Evolutionary conservation across 2,113 vertebrate species (phyloP).

Genomic region (Ginglymostoma cirratum): DNA sequence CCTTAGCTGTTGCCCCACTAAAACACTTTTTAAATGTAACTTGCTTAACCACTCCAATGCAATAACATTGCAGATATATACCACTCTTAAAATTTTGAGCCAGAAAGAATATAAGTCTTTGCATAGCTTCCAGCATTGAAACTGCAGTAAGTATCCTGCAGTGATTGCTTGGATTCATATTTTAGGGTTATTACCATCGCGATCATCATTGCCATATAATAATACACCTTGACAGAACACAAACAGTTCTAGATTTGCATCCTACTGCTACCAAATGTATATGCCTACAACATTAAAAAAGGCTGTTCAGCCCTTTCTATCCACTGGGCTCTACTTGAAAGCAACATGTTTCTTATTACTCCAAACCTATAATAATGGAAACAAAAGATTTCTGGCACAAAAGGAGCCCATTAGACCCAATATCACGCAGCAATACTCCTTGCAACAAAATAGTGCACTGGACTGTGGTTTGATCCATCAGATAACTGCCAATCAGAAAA

Average conservation of each 20-base stretch:
- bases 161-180: not conserved
- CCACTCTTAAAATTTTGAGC: not conserved
- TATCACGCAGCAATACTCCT: not conserved
- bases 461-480: not conserved
- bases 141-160: not conserved
- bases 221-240: not conserved
- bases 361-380: not conserved
- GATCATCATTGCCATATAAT: not conserved
- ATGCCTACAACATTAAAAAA: not conserved
- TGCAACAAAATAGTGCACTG: not conserved
- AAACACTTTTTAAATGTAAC: not conserved
- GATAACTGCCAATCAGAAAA: not conserved
- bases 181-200: not conserved
- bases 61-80: not conserved
- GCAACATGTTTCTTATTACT: not conserved
- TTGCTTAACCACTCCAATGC: not conserved
- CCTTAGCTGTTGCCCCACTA: not conserved
- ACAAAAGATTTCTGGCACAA: not conserved
- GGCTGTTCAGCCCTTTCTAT: not conserved
- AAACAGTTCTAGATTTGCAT: not conserved
- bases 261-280: not conserved
- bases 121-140: not conserved
- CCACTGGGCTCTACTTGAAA: not conserved
- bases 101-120: not conserved
- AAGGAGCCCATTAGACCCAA: not conserved